phyloP scores from a whole-genome alignment of 2,797 vertebrate species.

The Mycteria americana region DNA sequence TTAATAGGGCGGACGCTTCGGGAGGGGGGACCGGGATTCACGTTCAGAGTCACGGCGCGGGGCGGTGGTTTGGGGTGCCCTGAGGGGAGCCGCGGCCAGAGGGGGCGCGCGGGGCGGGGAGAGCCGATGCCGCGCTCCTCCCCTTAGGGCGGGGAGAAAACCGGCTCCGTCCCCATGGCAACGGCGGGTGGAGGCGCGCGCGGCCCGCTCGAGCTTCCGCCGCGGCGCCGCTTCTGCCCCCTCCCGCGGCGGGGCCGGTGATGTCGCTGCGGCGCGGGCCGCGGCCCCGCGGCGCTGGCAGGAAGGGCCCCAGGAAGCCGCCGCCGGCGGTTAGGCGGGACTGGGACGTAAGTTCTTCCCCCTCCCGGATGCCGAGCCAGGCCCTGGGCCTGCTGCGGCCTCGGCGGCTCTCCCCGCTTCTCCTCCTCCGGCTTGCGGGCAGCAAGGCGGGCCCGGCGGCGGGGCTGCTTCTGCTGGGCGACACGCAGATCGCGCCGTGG shows the following conservation, averaged over 20 bases:
- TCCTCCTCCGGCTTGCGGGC: not conserved
- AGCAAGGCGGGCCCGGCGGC: not conserved
- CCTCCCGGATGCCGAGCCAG: not conserved
- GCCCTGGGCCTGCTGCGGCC: not conserved
- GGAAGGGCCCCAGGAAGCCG: not conserved
- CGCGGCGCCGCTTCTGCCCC: not conserved
- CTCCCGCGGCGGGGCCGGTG: fast-evolving
- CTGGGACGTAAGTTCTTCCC: constrained; percentile 44
- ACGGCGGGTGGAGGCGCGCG: not conserved
- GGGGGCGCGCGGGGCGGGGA: not conserved
- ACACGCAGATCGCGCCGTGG: no score
- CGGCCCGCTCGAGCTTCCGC: fast-evolving
- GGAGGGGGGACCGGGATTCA: not conserved
- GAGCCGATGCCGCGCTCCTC: not conserved
- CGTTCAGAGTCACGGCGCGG: no score
- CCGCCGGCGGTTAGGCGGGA: not conserved
- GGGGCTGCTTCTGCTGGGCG: not conserved
- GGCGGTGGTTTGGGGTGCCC: not conserved
- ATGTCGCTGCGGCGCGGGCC: not conserved
- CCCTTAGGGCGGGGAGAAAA: not conserved
- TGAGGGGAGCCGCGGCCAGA: not conserved
- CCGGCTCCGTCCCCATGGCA: not conserved
- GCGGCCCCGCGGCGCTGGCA: not conserved
- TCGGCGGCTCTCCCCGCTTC: not conserved
- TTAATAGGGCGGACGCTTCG: not conserved